Percentiles rank a stretch among this genome's conserved stretches.
phyloP scores from a whole-genome alignment of 1,140 invertebrate genomes.

The Mylabris phalerata region DNA sequence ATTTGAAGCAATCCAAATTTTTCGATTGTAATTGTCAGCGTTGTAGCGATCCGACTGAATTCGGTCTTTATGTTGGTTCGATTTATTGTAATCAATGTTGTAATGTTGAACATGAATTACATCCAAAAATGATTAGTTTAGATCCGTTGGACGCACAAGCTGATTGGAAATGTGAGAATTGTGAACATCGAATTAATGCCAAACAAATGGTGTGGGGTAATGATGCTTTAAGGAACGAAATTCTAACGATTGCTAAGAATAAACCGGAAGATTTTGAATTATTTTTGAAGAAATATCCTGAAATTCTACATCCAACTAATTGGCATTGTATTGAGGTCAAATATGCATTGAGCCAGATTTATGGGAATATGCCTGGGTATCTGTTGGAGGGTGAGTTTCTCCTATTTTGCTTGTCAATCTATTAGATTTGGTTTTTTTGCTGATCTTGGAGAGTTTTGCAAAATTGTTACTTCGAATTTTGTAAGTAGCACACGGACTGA shows the following conservation, averaged over 20 bases:
- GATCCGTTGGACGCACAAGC: constrained; percentile 53
- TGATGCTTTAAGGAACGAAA: constrained; percentile 51
- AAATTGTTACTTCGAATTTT: no score
- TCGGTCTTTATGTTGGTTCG: constrained; percentile 52
- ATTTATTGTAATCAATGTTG: constrained; percentile 55
- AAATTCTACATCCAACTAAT: constrained; percentile 54
- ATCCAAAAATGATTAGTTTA: constrained; percentile 48
- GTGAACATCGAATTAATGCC: constrained; percentile 46
- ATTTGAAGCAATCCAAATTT: constrained; percentile 54
- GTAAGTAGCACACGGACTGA: no score
- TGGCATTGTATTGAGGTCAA: constrained; percentile 58
- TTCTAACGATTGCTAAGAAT: constrained; percentile 48
- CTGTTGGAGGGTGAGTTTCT: constrained; percentile 19
- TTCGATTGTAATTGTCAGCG: constrained; percentile 56
- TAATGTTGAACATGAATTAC: constrained; percentile 18
- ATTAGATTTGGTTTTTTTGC: no score
- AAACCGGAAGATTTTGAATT: constrained; percentile 50
- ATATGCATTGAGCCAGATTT: constrained; percentile 56
- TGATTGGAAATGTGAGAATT: constrained; percentile 56
- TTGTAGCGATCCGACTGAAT: constrained; percentile 55
- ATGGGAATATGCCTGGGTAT: constrained; percentile 50
- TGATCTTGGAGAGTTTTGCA: no score
- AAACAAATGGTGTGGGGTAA: constrained; percentile 53
- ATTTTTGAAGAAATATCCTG: constrained; percentile 52
- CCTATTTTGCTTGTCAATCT: no score